A percentile compares a stretch with the other conserved stretches of the same genome.
These are phyloP conservation scores for Coccyzus lansbergi DNA, from an alignment of 2,797 vertebrate genomes.

Conservation along the genomic window DNA sequence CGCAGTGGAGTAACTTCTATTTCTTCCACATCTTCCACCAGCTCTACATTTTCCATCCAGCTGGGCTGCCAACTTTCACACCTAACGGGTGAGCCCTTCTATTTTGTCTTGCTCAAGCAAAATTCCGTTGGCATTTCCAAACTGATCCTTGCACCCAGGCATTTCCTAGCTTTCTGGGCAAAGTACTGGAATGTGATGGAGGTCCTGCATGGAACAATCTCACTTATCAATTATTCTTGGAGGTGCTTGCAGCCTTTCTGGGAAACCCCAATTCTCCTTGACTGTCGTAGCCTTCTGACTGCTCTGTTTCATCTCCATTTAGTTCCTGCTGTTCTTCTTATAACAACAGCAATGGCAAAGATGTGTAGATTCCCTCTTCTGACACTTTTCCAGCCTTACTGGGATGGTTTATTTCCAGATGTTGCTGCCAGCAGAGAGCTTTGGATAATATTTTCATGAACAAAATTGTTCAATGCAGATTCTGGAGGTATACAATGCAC, in stretches of 20 bases:
- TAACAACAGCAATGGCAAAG: not conserved
- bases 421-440: not conserved
- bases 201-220: not conserved
- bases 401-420: not conserved
- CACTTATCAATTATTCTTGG: constrained; percentile 34
- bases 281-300: not conserved
- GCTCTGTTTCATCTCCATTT: not conserved
- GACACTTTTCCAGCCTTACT: not conserved
- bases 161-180: constrained; percentile 19
- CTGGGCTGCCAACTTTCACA: constrained; percentile 75
- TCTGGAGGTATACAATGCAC: not conserved
- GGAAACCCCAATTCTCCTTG: not conserved
- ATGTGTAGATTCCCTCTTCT: not conserved
- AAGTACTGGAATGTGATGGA: not conserved
- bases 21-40: not conserved
- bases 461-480: not conserved
- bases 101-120: constrained; percentile 48
- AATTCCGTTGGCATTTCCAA: constrained; percentile 70
- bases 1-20: not conserved
- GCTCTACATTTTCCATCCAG: constrained; percentile 64
- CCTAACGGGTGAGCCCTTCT: constrained; percentile 62
- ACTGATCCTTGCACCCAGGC: constrained; percentile 60
- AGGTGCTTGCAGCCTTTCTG: not conserved
- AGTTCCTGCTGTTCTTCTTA: not conserved
- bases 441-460: not conserved